These are phyloP conservation scores for Pantherophis guttatus DNA, from an alignment of 2,113 vertebrate species.

Conservation along the genomic window DNA sequence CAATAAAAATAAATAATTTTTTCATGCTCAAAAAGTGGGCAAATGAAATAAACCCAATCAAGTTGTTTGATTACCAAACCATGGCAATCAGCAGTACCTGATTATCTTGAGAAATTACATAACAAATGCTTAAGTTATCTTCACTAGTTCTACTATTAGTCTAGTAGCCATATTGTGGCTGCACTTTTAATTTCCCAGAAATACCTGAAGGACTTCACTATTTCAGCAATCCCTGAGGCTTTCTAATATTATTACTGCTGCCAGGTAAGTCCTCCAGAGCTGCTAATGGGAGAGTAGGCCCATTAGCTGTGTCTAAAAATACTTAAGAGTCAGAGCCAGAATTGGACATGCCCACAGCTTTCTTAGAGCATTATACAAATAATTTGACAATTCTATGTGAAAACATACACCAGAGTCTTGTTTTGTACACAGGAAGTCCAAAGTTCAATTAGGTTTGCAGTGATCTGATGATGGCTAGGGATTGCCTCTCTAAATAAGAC, in stretches of 20 bases:
- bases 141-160: neutral
- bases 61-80: neutral
- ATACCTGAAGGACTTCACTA: neutral
- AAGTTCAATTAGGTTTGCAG: neutral
- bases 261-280: neutral
- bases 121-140: neutral
- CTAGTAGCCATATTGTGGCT: neutral
- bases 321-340: neutral
- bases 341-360: neutral
- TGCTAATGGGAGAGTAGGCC: neutral
- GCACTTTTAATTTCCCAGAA: neutral
- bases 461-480: neutral
- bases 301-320: neutral
- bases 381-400: neutral
- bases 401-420: neutral
- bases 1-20: neutral
- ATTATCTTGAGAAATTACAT: neutral
- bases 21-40: neutral
- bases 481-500: neutral
- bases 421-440: neutral
- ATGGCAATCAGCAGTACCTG: neutral
- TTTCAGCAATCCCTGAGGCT: neutral
- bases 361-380: neutral
- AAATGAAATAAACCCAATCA: neutral
- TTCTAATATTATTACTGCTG: neutral